phyloP scores from a whole-genome alignment of 2,888 invertebrate genomes.

The Himalopsyche japonica region DNA sequence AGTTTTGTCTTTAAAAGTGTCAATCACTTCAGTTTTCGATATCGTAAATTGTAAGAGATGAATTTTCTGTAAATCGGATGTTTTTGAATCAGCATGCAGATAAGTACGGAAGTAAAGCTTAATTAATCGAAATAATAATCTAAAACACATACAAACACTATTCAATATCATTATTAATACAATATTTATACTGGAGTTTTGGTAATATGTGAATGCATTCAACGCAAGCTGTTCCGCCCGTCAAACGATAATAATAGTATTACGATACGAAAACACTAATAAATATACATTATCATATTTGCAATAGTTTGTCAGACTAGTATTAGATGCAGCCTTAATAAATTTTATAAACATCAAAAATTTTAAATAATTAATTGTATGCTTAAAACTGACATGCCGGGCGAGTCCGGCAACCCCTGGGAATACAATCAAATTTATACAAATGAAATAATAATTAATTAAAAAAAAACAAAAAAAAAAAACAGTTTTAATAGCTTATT shows the following conservation, averaged over 20 bases:
- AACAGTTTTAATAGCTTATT: neutral
- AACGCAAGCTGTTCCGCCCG: neutral
- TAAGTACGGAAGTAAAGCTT: neutral
- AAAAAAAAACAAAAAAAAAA: neutral
- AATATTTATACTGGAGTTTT: neutral
- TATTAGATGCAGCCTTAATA: slow-evolving; percentile 35
- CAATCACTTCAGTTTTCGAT: too few species aligned
- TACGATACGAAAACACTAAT: neutral
- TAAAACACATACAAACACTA: neutral
- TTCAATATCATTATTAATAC: neutral
- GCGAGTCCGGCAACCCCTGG: neutral
- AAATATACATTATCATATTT: slow-evolving; percentile 8
- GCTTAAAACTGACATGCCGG: neutral
- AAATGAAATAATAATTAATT: neutral
- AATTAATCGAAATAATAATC: neutral
- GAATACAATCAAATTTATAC: neutral
- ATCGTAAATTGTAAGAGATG: too few species aligned
- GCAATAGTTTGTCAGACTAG: slow-evolving; percentile 28
- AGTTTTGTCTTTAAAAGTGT: too few species aligned
- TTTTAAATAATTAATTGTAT: neutral
- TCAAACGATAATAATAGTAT: neutral
- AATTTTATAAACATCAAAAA: neutral
- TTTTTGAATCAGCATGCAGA: neutral
- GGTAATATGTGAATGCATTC: neutral
- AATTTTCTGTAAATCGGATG: too few species aligned